Evolutionary conservation across 2,888 invertebrate species (phyloP).

Genomic region (Volucella bombylans): DNA sequence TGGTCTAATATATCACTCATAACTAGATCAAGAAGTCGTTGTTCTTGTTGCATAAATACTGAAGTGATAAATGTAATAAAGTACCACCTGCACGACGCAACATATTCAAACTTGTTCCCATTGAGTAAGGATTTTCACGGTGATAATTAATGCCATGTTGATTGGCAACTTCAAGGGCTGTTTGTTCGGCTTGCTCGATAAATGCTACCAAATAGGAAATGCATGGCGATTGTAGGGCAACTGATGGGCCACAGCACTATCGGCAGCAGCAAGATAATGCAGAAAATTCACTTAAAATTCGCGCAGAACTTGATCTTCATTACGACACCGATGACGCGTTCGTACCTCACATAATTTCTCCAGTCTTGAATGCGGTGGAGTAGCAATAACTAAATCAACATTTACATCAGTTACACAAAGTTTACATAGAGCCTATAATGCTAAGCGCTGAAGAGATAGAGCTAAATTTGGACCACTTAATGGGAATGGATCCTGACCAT

Average conservation of each 20-base stretch:
- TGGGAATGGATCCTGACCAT: constrained; percentile 97
- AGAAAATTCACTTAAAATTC: constrained; percentile 98
- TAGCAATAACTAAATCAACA: constrained; percentile 98
- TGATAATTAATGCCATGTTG: constrained; percentile 97
- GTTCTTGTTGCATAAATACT: constrained; percentile 97
- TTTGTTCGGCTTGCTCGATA: constrained; percentile 98
- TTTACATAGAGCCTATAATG: constrained; percentile 98
- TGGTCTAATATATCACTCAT: constrained; percentile 99
- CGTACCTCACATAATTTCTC: constrained; percentile 95
- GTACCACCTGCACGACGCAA: constrained; percentile 97
- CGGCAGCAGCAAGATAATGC: constrained; percentile 96
- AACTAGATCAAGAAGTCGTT: constrained; percentile 94
- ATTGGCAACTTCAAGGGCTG: constrained; percentile 96
- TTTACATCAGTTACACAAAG: constrained; percentile 98
- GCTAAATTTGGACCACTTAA: constrained; percentile 89
- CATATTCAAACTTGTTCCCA: constrained; percentile 99
- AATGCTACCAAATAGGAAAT: constrained; percentile 97
- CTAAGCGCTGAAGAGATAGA: constrained; percentile 95
- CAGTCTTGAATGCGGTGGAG: constrained; percentile 96
- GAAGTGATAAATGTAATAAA: constrained; percentile 93
- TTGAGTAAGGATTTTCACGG: constrained; percentile 98
- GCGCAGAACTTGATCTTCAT: constrained; percentile 95
- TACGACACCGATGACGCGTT: constrained; percentile 93
- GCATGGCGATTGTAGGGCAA: constrained; percentile 95
- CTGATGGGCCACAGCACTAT: constrained; percentile 94